A percentile compares a stretch with the other conserved stretches of the same genome.
These are phyloP conservation scores for Eudorcas thomsonii DNA, from an alignment of 2,113 vertebrate genomes.

Conservation along the genomic window DNA sequence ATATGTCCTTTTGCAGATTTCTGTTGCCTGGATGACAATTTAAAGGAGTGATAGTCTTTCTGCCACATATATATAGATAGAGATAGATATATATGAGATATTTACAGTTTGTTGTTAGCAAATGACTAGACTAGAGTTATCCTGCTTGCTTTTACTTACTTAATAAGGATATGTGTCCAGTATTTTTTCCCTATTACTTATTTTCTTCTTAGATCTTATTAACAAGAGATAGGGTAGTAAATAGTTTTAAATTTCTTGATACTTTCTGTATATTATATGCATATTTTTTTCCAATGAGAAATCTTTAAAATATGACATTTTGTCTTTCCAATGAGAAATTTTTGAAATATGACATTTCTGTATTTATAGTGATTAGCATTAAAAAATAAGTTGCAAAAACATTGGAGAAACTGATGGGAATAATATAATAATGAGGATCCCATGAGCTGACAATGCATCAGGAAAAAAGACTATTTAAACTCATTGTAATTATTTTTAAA, in stretches of 20 bases:
- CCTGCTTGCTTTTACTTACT: neutral
- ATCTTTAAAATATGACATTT: neutral
- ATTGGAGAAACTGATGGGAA: neutral
- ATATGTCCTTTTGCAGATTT: neutral
- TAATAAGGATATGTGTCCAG: neutral
- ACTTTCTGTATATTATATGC: neutral
- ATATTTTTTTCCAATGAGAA: neutral
- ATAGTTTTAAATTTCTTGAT: neutral
- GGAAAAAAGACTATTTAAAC: constrained; percentile 1
- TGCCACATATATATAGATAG: neutral
- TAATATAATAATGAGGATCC: neutral
- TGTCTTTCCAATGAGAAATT: neutral
- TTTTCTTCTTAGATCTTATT: neutral
- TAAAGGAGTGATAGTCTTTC: neutral
- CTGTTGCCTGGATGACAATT: neutral
- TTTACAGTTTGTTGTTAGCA: neutral
- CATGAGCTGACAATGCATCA: neutral
- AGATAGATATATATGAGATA: neutral
- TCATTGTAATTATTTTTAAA: constrained; percentile 52
- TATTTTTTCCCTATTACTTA: neutral
- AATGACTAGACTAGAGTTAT: neutral
- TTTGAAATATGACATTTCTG: neutral
- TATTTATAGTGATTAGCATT: neutral
- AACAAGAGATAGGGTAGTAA: neutral
- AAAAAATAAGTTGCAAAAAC: neutral